Evolutionary conservation across 2,797 vertebrate genomes (phyloP), one percentile per base, ranked within the genome.

Genomic region (Dicrostonyx torquatus): DNA sequence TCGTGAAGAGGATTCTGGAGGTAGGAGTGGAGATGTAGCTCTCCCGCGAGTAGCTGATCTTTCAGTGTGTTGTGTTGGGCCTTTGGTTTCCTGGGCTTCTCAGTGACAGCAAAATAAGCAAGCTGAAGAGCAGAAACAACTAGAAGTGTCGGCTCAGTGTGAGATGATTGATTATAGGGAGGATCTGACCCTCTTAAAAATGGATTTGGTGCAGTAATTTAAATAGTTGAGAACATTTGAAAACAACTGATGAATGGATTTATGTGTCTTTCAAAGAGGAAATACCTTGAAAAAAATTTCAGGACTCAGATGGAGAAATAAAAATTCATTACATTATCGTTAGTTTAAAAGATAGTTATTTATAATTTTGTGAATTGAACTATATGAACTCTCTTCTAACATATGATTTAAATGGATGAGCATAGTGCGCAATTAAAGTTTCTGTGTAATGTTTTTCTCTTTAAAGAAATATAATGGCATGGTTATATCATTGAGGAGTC

Each of bases 151-250:
- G 40, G 73, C 66, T 92, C 15, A 12, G 34, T 70, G 14, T 31
- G 50, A 24, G 62, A 73, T 78, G 77, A 86, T 53, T 43, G 48
- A 48, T 84, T 94, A 82, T 53, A 12, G 58, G 53, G 53, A 93
- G 34, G 58, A 37, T 76, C 48, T 78, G 66, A 12, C 26, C 64
- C 37, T 93, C 26, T 90, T 92, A 83, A 82, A 92, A 87, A 75
- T 87, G 72, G 43, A 91, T 94, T 84, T 92, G 40, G 37, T 90
- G 2, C 53, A 66, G 18, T 92, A 85, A 95, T 90, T 89, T 50
- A 95, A 92, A 90, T 80, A 87, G 60, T 80, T 96, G 31, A 94
- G 34, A 90, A 43, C 29, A 40, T 85, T 89, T 73, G 58, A 84
- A 96, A 87, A 79, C 48, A 91, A 43, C 13, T 18, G 53, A 90